Evolutionary conservation across 1,140 invertebrate species (phyloP).

Genomic region (Samia ricini): DNA sequence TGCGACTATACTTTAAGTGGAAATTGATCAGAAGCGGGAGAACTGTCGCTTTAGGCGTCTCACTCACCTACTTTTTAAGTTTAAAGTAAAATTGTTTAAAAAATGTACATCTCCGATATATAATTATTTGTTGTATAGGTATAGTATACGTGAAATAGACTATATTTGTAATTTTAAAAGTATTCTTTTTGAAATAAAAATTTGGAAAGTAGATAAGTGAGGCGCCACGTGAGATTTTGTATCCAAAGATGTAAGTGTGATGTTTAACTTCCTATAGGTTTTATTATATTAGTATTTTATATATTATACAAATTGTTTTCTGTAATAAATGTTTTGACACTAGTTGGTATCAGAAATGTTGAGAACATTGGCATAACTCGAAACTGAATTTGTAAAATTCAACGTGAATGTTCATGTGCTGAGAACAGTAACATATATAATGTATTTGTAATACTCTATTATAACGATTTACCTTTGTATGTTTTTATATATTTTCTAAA

Average conservation of each 20-base stretch:
- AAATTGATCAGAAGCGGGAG: not conserved
- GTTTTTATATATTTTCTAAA: slow-evolving; percentile 26
- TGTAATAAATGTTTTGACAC: slow-evolving; percentile 57
- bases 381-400: slow-evolving; percentile 42
- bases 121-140: not conserved
- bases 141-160: not conserved
- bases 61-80: not conserved
- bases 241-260: slow-evolving; percentile 75
- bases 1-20: not conserved
- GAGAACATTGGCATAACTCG: slow-evolving; percentile 55
- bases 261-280: slow-evolving; percentile 71
- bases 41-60: not conserved
- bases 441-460: slow-evolving; percentile 18
- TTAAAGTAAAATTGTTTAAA: not conserved
- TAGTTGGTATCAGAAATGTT: slow-evolving; percentile 46
- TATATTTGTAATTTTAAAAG: not conserved
- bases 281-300: slow-evolving; percentile 70
- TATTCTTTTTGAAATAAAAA: not conserved
- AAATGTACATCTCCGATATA: not conserved
- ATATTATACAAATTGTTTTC: slow-evolving; percentile 50
- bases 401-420: slow-evolving; percentile 10
- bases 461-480: slow-evolving; percentile 31
- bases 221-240: slow-evolving; percentile 53
- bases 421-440: not conserved
- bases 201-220: not conserved